Percentiles rank a stretch among this genome's conserved stretches.
Evolutionary conservation across 2,888 invertebrate species (phyloP).

Genomic region (Eulithis testata): DNA sequence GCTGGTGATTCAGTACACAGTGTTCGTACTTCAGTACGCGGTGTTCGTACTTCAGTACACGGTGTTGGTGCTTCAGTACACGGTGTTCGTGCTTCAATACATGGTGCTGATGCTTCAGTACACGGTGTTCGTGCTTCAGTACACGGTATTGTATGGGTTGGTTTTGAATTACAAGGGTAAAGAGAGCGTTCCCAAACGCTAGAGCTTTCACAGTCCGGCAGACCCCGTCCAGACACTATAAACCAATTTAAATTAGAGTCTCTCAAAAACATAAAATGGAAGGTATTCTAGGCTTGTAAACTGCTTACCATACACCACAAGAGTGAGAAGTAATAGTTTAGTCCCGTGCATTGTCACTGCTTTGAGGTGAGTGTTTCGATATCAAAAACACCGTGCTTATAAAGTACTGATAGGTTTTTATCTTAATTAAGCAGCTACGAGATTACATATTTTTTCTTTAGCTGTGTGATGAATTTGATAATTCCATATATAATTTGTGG

Average conservation of each 20-base stretch:
- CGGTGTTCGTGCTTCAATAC: too few relatives aligned
- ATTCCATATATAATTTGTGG: slow-evolving; percentile 8
- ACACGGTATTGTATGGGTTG: background rate
- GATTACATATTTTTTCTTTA: slow-evolving; percentile 4
- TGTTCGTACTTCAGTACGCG: too few relatives aligned
- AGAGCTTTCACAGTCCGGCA: slow-evolving; percentile 44
- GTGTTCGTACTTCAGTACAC: too few relatives aligned
- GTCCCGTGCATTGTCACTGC: slow-evolving; percentile 37
- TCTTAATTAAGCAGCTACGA: slow-evolving; percentile 6
- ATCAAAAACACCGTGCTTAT: slow-evolving; percentile 7
- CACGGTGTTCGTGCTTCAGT: too few relatives aligned
- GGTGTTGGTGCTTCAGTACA: too few relatives aligned
- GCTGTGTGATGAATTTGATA: background rate
- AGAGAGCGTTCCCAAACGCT: slow-evolving; percentile 39
- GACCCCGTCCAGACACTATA: slow-evolving; percentile 33
- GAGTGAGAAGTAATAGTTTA: slow-evolving; percentile 47
- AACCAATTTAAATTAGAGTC: slow-evolving; percentile 8
- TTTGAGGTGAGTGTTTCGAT: slow-evolving; percentile 15
- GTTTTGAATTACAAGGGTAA: slow-evolving; percentile 3
- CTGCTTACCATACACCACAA: slow-evolving; percentile 54
- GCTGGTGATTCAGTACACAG: too few relatives aligned
- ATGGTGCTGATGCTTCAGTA: too few relatives aligned
- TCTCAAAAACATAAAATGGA: background rate
- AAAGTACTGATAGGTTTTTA: slow-evolving; percentile 10
- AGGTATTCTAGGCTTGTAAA: background rate